Evolutionary conservation across 2,113 vertebrate genomes (phyloP).

Genomic region (Platichthys flesus): DNA sequence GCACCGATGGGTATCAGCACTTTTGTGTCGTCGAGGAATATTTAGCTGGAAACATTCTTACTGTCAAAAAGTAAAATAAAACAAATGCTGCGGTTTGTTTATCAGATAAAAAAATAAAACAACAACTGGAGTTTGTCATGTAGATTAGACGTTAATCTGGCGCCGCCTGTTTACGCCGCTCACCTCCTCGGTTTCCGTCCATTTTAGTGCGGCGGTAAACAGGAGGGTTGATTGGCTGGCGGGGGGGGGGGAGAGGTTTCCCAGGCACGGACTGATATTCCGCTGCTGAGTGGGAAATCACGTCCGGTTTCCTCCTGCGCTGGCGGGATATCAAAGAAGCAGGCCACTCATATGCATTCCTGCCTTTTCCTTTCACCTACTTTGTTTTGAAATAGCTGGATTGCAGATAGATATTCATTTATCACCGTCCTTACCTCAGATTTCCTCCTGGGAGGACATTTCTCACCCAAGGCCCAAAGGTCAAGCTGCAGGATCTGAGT

Average conservation of each 20-base stretch:
- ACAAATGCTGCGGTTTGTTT: slow-evolving; percentile 18
- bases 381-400: background rate
- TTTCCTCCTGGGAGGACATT: too few relatives aligned
- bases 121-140: slow-evolving; percentile 4
- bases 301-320: slow-evolving; percentile 39
- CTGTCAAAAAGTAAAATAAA: slow-evolving; percentile 1
- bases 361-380: background rate
- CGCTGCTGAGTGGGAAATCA: slow-evolving; percentile 44
- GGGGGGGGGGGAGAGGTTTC: slow-evolving; percentile 44
- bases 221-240: slow-evolving; percentile 43
- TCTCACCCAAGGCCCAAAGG: too few relatives aligned
- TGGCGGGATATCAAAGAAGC: slow-evolving; percentile 58
- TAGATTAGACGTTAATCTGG: slow-evolving; percentile 37
- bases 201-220: slow-evolving; percentile 70
- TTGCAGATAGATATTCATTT: background rate
- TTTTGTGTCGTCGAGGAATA: slow-evolving; percentile 47
- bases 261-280: slow-evolving; percentile 56
- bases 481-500: too few relatives aligned
- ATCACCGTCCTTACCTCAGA: background rate
- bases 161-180: slow-evolving; percentile 38
- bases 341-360: slow-evolving; percentile 40
- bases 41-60: slow-evolving; percentile 26
- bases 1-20: slow-evolving; percentile 67
- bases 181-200: slow-evolving; percentile 62
- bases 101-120: slow-evolving; percentile 46